A percentile compares a stretch with the other conserved stretches of the same genome.
These are phyloP conservation scores for Hemiprocne comata DNA, from an alignment of 2,113 vertebrate genomes.

Conservation along the genomic window DNA sequence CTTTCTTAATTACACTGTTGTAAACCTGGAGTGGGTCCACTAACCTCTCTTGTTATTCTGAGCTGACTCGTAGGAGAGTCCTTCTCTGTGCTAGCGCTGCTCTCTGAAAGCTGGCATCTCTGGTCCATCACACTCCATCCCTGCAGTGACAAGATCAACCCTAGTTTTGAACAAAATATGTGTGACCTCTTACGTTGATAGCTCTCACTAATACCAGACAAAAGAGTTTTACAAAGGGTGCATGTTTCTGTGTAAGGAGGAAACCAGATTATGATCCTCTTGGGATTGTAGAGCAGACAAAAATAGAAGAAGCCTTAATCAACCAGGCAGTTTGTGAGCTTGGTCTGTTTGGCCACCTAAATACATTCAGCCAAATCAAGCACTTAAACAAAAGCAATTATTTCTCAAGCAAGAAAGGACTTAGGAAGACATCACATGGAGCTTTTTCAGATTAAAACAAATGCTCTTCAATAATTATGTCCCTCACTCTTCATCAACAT, in stretches of 20 bases:
- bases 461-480: background rate
- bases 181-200: background rate
- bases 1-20: background rate
- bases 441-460: background rate
- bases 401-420: background rate
- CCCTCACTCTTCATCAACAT: background rate
- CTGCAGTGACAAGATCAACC: background rate
- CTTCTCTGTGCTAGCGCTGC: background rate
- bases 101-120: background rate
- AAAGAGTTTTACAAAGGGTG: background rate
- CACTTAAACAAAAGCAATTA: background rate
- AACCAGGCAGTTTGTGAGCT: background rate
- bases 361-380: background rate
- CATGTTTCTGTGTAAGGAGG: background rate
- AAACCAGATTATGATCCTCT: background rate
- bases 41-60: background rate
- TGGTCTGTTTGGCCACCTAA: background rate
- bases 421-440: background rate
- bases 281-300: background rate
- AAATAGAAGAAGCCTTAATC: constrained; percentile 24
- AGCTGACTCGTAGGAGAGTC: background rate
- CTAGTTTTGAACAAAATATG: background rate
- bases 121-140: background rate
- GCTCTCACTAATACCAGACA: background rate
- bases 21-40: background rate